These are phyloP conservation scores for Calidris pygmaea DNA, from an alignment of 2,113 vertebrate genomes.

Conservation along the genomic window DNA sequence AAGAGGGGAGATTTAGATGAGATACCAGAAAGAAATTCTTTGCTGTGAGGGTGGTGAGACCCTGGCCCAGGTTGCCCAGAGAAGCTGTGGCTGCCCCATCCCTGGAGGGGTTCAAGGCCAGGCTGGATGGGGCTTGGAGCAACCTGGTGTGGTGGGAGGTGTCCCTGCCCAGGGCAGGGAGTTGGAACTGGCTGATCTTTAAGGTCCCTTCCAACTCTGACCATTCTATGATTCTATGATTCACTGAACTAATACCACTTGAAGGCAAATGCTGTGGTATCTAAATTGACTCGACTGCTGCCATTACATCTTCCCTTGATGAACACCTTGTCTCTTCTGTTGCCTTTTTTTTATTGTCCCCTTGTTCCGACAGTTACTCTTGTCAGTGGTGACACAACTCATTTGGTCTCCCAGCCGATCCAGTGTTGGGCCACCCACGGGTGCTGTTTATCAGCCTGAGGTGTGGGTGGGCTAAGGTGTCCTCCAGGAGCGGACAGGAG, in stretches of 20 bases:
- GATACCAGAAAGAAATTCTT: no score
- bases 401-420: not conserved
- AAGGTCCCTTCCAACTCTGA: no score
- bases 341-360: not conserved
- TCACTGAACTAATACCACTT: not conserved
- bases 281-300: not conserved
- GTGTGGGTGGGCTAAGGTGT: not conserved
- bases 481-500: not conserved
- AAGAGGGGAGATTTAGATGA: no score
- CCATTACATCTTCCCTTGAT: not conserved
- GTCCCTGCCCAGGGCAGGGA: no score
- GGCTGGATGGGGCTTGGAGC: no score
- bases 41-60: no score
- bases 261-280: not conserved
- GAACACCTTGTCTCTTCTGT: not conserved
- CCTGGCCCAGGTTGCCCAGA: no score
- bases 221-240: not conserved
- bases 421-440: not conserved
- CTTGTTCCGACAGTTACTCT: not conserved
- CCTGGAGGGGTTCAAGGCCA: no score
- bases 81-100: no score
- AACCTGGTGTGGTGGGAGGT: no score
- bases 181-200: no score
- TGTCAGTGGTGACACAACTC: not conserved
- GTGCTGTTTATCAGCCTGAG: not conserved